Evolutionary conservation across 2,888 invertebrate genomes (phyloP).

Genomic region (Drosophila leonis): DNA sequence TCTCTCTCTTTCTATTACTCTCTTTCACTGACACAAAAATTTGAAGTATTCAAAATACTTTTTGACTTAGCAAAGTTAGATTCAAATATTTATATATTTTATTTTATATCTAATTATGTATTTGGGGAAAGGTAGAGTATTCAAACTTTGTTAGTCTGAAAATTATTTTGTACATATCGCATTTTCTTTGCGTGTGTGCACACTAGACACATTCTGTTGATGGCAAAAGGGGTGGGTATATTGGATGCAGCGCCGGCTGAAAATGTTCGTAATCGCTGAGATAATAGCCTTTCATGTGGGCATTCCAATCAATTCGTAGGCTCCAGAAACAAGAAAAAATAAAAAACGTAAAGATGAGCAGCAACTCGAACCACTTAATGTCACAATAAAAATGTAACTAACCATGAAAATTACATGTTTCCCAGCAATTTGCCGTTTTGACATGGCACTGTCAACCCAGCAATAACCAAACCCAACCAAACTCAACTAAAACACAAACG

Average conservation of each 20-base stretch:
- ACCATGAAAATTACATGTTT: slow-evolving; percentile 82
- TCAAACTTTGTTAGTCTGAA: not conserved
- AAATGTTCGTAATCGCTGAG: slow-evolving; percentile 24
- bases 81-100: not conserved
- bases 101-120: not conserved
- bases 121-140: slow-evolving; percentile 4
- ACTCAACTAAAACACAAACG: slow-evolving; percentile 2
- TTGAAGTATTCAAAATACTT: too few species aligned
- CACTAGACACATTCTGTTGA: not conserved
- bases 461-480: slow-evolving; percentile 47
- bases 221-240: not conserved
- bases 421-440: slow-evolving; percentile 77
- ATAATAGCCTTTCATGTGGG: slow-evolving; percentile 61
- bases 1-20: too few species aligned
- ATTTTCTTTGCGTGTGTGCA: slow-evolving; percentile 17
- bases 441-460: slow-evolving; percentile 57
- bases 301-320: slow-evolving; percentile 76
- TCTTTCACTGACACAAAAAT: too few species aligned
- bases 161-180: not conserved
- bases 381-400: slow-evolving; percentile 82
- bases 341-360: slow-evolving; percentile 47
- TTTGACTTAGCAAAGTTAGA: too few species aligned
- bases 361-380: slow-evolving; percentile 75
- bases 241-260: slow-evolving; percentile 13
- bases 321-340: slow-evolving; percentile 8